Conservation (phyloP, 2,797 vertebrate species). For the Orientallactaga sibirica region DNA sequence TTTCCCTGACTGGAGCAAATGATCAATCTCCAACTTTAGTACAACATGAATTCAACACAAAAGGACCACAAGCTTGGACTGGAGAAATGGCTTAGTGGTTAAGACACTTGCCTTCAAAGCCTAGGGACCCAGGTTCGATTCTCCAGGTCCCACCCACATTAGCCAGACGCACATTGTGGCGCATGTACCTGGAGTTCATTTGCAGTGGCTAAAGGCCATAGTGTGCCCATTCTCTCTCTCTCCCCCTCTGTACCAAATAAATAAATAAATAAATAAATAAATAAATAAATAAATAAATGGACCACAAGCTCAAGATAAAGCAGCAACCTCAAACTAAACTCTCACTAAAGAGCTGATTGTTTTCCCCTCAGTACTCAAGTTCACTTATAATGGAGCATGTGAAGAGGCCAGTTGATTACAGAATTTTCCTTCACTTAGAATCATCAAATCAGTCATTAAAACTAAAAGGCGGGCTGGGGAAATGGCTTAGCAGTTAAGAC, state of each 20-base stretch:
- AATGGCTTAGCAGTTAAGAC: no score
- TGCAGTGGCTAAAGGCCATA: no score
- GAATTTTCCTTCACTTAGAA: constrained; percentile 1
- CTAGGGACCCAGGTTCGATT: no score
- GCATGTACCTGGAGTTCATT: no score
- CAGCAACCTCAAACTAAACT: background rate
- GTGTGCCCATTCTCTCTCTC: no score
- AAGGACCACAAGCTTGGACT: background rate
- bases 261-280: no score
- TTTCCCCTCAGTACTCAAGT: background rate
- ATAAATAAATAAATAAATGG: no score
- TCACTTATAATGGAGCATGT: background rate
- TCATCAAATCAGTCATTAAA: background rate
- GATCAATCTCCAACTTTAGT: background rate
- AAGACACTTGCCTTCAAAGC: no score
- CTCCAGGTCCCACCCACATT: no score
- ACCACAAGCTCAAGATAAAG: background rate
- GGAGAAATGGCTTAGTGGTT: no score
- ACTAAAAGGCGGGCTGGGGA: background rate
- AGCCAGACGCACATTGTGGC: no score
- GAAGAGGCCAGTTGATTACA: background rate
- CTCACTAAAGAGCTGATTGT: background rate
- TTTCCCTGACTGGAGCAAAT: background rate
- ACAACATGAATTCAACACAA: background rate
- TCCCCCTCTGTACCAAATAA: no score